Conservation (phyloP, 2,113 vertebrate species). For the Psammodynastes pulverulentus region DNA sequence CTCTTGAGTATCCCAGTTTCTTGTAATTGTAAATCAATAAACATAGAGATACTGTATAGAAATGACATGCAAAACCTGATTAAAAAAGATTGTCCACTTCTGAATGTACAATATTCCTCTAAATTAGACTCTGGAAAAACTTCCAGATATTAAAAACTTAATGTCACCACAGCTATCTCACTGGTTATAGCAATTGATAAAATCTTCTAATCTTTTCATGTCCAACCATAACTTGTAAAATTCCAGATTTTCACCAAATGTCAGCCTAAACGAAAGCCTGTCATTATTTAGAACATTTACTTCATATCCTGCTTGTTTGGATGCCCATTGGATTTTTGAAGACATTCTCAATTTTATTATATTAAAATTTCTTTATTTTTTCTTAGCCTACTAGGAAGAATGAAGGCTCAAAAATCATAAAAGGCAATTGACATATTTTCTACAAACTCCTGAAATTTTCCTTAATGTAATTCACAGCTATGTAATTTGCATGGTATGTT, state of each 20-base stretch:
- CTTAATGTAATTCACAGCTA: conserved; percentile 14
- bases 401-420: conserved; percentile 14
- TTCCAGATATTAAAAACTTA: neutral
- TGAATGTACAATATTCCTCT: conserved; percentile 26
- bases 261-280: neutral
- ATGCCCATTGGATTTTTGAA: conserved; percentile 29
- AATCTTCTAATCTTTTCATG: conserved; percentile 44
- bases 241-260: conserved; percentile 36
- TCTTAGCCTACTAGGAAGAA: neutral
- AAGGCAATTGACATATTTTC: neutral
- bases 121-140: conserved; percentile 12
- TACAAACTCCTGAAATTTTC: conserved; percentile 38
- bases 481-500: neutral
- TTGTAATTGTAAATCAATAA: neutral
- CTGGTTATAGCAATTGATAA: conserved; percentile 8
- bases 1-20: neutral
- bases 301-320: conserved; percentile 49
- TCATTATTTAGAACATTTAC: conserved; percentile 43
- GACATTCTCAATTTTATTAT: neutral
- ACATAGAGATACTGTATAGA: neutral
- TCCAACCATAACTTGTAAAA: conserved; percentile 22
- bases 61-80: neutral
- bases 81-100: neutral
- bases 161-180: conserved; percentile 4
- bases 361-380: neutral